These are phyloP conservation scores for Pterostichus madidus DNA, from an alignment of 2,888 invertebrate species.

Conservation along the genomic window DNA sequence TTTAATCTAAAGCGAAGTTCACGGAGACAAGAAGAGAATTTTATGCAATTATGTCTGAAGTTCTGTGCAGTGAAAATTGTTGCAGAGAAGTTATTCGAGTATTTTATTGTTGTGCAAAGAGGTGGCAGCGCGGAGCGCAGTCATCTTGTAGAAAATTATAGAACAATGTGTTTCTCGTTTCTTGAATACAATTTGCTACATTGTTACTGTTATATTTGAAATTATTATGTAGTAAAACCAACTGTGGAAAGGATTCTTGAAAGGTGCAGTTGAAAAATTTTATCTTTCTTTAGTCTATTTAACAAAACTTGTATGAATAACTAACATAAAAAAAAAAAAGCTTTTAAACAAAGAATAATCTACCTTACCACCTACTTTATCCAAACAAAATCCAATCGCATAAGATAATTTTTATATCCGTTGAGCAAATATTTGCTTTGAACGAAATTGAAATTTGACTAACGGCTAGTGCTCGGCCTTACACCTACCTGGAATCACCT, in stretches of 20 bases:
- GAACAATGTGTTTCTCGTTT: constrained; percentile 20
- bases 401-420: constrained; percentile 12
- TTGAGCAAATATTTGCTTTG: constrained; percentile 27
- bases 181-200: constrained; percentile 23
- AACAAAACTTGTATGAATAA: background rate
- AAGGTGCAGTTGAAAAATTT: too few relatives aligned
- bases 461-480: constrained; percentile 17
- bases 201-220: background rate
- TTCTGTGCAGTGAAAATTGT: constrained; percentile 18
- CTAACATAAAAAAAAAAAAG: background rate
- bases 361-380: background rate
- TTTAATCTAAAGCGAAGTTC: background rate
- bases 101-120: constrained; percentile 6
- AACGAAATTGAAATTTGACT: constrained; percentile 30
- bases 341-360: background rate
- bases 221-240: background rate
- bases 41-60: constrained; percentile 25
- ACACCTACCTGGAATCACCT: constrained; percentile 26
- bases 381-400: constrained; percentile 12
- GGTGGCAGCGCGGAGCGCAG: background rate
- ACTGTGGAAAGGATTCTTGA: too few relatives aligned
- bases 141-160: constrained; percentile 17
- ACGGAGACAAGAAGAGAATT: background rate
- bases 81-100: background rate
- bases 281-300: too few relatives aligned